These are phyloP conservation scores for Diphyllodes magnificus DNA, from an alignment of 2,113 vertebrate species.

Conservation along the genomic window DNA sequence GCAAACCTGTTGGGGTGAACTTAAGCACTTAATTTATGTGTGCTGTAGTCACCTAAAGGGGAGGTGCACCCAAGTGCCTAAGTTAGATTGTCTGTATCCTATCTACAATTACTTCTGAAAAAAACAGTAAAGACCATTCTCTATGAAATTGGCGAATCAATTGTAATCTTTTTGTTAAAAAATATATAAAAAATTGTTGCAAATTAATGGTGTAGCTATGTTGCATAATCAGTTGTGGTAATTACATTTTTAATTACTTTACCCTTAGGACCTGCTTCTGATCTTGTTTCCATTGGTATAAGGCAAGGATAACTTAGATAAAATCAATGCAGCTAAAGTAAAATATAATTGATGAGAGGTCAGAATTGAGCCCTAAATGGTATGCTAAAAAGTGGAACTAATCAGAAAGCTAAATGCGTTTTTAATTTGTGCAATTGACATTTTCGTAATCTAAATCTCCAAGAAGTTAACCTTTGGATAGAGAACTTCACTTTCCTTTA, in stretches of 20 bases:
- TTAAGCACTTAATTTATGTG: not conserved
- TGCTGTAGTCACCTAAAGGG: not conserved
- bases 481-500: conserved; percentile 63
- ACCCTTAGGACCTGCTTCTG: conserved; percentile 33
- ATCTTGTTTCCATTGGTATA: conserved; percentile 14
- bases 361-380: conserved; percentile 12
- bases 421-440: conserved; percentile 70
- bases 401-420: conserved; percentile 64
- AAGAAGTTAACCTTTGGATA: conserved; percentile 73
- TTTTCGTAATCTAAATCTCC: conserved; percentile 57
- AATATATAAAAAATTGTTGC: not conserved
- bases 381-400: conserved; percentile 43
- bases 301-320: conserved; percentile 1
- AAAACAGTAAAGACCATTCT: not conserved
- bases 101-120: conserved; percentile 10
- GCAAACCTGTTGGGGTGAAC: not conserved
- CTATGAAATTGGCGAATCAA: not conserved
- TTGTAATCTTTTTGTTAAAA: not conserved
- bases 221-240: conserved; percentile 31
- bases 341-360: conserved; percentile 35
- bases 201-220: not conserved
- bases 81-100: not conserved
- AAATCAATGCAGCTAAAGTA: conserved; percentile 20
- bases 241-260: conserved; percentile 56
- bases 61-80: not conserved